Base-by-base conservation (phyloP, 2,888 invertebrate genomes). In the Allygus modestus region DNA sequence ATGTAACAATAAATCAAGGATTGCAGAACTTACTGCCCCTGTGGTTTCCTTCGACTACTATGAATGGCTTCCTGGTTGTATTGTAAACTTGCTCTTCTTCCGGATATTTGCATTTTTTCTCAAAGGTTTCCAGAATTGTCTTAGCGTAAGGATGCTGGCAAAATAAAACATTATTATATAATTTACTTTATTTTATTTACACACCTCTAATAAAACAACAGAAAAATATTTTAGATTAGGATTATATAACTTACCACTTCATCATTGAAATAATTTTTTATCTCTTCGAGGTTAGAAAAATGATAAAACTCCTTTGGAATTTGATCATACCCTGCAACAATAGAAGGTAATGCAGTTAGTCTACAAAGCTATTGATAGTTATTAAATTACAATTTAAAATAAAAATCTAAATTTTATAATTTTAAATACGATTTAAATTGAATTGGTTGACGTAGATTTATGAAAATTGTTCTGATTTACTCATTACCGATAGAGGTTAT, bases 31-130 rank as follows among this genome's bases (percentile, higher is more conserved):
- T 41, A 71, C 71, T 71, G 33, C 41, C 37, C 11, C 71, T 26
- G 71, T 71, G 71, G 41, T 71, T 71, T 20, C 71, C 71, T 37
- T 71, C 71, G 17, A 71, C 23, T 41, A 71, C 71, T 11, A 71
- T 71, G 71, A 71, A 71, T 9, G 71, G 71, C 23, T 41, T 69
- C 69, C 69, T 37, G 71, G 37, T 41, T 71, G 23, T 71, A 28
- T 71, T 41, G 23, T 33, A 65, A 31, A 65, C 65, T 31, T 65
- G 26, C 26, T 65, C 31, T 15, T 26, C 65, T 12, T 65, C 65
- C n/a, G 65, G 65, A 65, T 65, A 65, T 65, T 15, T 65, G 65
- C 65, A 65, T 28, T 65, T 65, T 65, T 31, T 65, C 65, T 65
- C 65, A 65, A 28, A 65, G 0, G 65, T 31, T 12, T 65, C 65